These are phyloP conservation scores for Protodeltote pygarga DNA, from an alignment of 2,888 invertebrate genomes.

Conservation along the genomic window DNA sequence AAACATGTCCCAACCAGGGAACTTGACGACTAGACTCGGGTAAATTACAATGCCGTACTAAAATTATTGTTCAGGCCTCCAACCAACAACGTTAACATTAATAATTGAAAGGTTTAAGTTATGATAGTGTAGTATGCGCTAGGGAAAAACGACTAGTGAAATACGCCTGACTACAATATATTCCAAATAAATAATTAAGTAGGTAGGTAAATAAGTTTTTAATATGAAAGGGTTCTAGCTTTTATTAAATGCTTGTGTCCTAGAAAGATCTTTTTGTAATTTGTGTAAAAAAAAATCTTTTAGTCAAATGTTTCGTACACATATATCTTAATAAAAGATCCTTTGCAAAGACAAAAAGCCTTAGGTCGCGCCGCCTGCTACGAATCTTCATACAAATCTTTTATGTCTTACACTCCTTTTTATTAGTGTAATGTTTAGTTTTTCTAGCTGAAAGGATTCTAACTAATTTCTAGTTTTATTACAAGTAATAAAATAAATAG, in stretches of 20 bases:
- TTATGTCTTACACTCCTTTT: conserved; percentile 33
- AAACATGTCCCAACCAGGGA: conserved; percentile 79
- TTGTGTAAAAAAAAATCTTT: conserved; percentile 34
- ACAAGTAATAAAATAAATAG: no score
- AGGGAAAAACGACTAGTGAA: conserved; percentile 26
- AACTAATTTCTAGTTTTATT: no score
- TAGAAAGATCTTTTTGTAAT: conserved; percentile 31
- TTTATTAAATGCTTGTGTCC: conserved; percentile 33
- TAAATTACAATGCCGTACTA: conserved; percentile 62
- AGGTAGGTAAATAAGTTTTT: conserved; percentile 29
- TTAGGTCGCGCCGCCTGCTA: conserved; percentile 22
- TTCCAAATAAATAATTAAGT: conserved; percentile 23
- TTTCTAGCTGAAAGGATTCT: no score
- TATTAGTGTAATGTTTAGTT: conserved; percentile 32
- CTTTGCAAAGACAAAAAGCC: conserved; percentile 38
- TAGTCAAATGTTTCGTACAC: conserved; percentile 40
- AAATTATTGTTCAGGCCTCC: conserved; percentile 53
- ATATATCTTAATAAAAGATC: conserved; percentile 42
- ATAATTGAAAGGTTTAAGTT: conserved; percentile 51
- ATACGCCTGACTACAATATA: conserved; percentile 19
- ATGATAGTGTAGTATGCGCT: conserved; percentile 44
- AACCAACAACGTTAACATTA: conserved; percentile 32
- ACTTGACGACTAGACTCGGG: conserved; percentile 64
- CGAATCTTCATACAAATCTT: conserved; percentile 38
- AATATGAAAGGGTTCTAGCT: conserved; percentile 28